Evolutionary conservation across 2,797 vertebrate genomes (phyloP), one percentile per base, ranked within the genome.

Genomic region (Phrynocephalus forsythii): DNA sequence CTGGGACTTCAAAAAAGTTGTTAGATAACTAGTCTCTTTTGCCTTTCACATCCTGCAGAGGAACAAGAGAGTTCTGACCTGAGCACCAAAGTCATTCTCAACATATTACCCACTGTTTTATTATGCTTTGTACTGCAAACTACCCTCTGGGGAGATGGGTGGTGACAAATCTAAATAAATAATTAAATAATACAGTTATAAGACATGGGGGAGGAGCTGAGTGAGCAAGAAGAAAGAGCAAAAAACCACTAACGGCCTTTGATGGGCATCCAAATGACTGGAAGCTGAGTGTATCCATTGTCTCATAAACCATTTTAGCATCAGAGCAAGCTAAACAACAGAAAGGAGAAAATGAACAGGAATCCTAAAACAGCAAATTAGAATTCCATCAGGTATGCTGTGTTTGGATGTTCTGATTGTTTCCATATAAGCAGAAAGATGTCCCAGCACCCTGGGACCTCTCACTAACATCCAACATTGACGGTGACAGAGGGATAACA

Each of bases 231-330:
- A 22, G 5, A 15, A 24, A 33, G 56, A 72, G 26, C 13, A 82
- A 73, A 24, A 33, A 85, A 44, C 38, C 38, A 44, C 38, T 44
- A 44, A 44, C 38, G 38, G 38, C 38, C 38, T 44, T 44, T 44
- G 0, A 56, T 0, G 16, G 9, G 63, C 20, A 82, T n/a, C 0
- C 2, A 68, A 18, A 1, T 71, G 16, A 28, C 22, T 86, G 26
- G 52, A 68, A 22, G 60, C 15, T 83, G 73, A 69, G 15, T 33
- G 18, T 26, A 56, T 22, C 11, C 26, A 50, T 38, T 30, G 44
- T 38, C 7, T 38, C 75, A n/a, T 33, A 16, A 20, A 50, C 60
- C n/a, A 71, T 11, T 77, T 2, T 68, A 77, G 50, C 16, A 79
- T 0, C 81, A 79, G 50, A 68, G 71, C 63, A 68, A 18, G 28